Evolutionary conservation across 2,797 vertebrate species (phyloP), one percentile per base, ranked within the genome.

Genomic region (Lutjanus campechanus): DNA sequence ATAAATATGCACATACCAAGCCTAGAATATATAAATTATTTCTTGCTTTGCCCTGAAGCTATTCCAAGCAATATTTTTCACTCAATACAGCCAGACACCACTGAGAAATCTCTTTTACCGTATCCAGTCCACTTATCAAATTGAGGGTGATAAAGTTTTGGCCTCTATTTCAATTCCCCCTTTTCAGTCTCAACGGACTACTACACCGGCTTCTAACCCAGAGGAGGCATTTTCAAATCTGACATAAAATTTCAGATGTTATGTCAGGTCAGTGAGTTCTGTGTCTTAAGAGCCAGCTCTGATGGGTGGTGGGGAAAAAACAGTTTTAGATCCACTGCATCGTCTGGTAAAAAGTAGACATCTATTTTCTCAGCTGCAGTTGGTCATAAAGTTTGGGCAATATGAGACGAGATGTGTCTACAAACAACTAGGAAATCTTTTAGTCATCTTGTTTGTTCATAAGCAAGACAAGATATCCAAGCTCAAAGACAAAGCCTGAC

Each of bases 21-120:
- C 11, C 29, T 5, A 44, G 49, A 77, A 64, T 50, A 64, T 65
- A 76, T 82, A 60, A 81, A 83, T 66, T 70, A 81, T 68, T 73
- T 46, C 74, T 76, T 22, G 64, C 20, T 79, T 76, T 75, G 53
- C 77, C 78, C 81, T 50, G 16, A 85, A 78, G 81, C 83, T 55
- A 72, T 73, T 66, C 15, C 41, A 68, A 67, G 51, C 25, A 69
- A 77, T 50, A 73, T 62, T 69, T 81, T 63, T 62, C 59, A 76
- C 50, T 76, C 40, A 75, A 67, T 51, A 75, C 25, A 74, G 55
- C 41, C 59, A 58, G 17, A 73, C 17, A 71, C 29, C 40, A 40
- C 43, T 68, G 73, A 83, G 43, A 81, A 79, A 59, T 76, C 13
- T 10, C 54, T 77, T 73, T 82, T 59, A 73, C 53, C 12, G 22